These are phyloP conservation scores for Platorchestia sp. DNA, from an alignment of 1,140 invertebrate genomes.

Conservation along the genomic window DNA sequence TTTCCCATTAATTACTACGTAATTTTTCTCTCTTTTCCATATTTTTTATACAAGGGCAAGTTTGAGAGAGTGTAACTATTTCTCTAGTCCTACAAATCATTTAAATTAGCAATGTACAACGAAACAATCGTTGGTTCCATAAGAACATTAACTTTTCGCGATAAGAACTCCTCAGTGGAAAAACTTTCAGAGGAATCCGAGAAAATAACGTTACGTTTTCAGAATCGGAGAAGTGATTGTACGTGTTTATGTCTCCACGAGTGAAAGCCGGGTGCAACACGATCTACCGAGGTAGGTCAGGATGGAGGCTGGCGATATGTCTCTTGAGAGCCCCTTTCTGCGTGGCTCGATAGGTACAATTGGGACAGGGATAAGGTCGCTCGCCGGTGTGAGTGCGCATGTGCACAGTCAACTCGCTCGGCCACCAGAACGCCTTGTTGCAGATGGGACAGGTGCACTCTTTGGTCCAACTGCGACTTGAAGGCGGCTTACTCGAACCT, in stretches of 20 bases:
- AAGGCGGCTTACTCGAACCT: background rate
- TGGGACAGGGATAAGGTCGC: slow-evolving; percentile 61
- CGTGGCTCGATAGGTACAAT: slow-evolving; percentile 62
- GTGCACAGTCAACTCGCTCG: slow-evolving; percentile 56
- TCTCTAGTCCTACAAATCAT: background rate
- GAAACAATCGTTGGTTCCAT: background rate
- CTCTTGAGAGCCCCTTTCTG: slow-evolving; percentile 61
- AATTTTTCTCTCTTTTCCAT: background rate
- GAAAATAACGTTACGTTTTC: background rate
- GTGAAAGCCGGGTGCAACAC: background rate
- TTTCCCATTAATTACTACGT: background rate
- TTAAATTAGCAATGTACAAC: background rate
- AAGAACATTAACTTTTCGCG: background rate
- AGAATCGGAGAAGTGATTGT: background rate
- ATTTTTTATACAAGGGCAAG: background rate
- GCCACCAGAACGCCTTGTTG: slow-evolving; percentile 44
- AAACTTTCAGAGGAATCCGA: background rate
- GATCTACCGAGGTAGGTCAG: slow-evolving; percentile 4
- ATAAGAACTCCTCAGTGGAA: background rate
- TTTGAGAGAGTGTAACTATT: background rate
- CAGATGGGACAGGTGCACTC: slow-evolving; percentile 55
- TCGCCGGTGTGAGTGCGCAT: slow-evolving; percentile 63
- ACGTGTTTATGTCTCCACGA: background rate
- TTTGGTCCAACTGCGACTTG: slow-evolving; percentile 2
- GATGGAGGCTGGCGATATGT: slow-evolving; percentile 42